These are phyloP conservation scores for Orchesella flavescens DNA, from an alignment of 2,888 invertebrate genomes.

Conservation along the genomic window DNA sequence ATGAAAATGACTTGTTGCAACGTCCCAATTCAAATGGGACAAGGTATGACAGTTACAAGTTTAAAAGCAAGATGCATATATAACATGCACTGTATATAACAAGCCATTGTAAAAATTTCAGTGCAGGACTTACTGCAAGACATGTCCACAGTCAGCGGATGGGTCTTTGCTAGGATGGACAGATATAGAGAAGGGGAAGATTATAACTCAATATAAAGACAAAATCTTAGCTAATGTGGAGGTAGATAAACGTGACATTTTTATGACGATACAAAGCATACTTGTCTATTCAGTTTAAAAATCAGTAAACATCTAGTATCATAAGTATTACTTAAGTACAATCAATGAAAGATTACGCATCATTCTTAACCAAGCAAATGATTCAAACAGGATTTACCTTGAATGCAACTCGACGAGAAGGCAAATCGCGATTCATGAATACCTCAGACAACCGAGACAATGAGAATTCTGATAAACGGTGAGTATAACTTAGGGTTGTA, in stretches of 20 bases:
- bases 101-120: no score
- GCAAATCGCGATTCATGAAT: constrained; percentile 16
- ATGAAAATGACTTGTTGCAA: background rate
- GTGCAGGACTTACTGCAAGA: background rate
- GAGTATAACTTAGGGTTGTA: constrained; percentile 19
- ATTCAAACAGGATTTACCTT: constrained; percentile 1
- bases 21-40: background rate
- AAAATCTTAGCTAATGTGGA: background rate
- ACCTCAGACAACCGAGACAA: constrained; percentile 1
- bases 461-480: constrained; percentile 18
- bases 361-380: background rate
- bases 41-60: background rate
- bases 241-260: background rate
- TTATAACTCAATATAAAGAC: background rate
- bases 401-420: constrained; percentile 7
- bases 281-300: background rate
- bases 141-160: background rate
- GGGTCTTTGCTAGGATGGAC: background rate
- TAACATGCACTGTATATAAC: background rate
- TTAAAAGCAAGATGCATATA: background rate
- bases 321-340: background rate
- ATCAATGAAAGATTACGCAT: background rate
- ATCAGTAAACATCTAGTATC: background rate
- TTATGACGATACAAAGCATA: background rate
- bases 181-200: background rate